Evolutionary conservation across 2,797 vertebrate species (phyloP).

Genomic region (Tangara arthus): DNA sequence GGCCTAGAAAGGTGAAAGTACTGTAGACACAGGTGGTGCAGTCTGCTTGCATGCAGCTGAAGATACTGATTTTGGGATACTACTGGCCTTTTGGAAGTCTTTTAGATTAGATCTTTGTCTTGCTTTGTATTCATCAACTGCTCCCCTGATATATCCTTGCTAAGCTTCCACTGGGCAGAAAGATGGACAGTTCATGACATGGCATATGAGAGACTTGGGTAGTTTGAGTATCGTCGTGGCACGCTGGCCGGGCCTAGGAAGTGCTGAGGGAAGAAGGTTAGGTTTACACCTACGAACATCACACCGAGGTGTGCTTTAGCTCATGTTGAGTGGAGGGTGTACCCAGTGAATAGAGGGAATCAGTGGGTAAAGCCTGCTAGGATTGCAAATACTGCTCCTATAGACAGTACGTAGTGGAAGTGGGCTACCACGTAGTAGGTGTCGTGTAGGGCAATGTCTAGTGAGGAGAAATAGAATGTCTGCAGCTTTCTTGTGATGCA

Average conservation of each 20-base stretch:
- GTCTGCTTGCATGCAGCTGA: not conserved
- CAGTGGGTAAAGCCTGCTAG: too few relatives aligned
- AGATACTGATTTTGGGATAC: not conserved
- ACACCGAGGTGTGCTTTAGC: too few relatives aligned
- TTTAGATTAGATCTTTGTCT: not conserved
- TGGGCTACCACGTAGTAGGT: too few relatives aligned
- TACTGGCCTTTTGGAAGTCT: not conserved
- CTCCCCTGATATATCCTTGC: not conserved
- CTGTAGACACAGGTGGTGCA: not conserved
- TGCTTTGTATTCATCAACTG: not conserved
- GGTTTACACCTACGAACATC: too few relatives aligned
- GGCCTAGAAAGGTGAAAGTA: not conserved
- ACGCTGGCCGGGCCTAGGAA: too few relatives aligned
- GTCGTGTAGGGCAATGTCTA: too few relatives aligned
- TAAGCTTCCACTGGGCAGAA: not conserved
- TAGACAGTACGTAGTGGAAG: too few relatives aligned
- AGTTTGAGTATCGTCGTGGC: too few relatives aligned
- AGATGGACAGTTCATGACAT: not conserved
- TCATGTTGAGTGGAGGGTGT: too few relatives aligned
- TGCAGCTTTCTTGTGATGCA: not conserved
- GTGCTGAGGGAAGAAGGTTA: too few relatives aligned
- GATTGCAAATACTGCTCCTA: too few relatives aligned
- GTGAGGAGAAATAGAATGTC: not conserved
- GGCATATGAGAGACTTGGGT: not conserved
- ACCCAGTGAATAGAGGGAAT: too few relatives aligned